phyloP scores from a whole-genome alignment of 2,113 vertebrate species.

The Galemys pyrenaicus region DNA sequence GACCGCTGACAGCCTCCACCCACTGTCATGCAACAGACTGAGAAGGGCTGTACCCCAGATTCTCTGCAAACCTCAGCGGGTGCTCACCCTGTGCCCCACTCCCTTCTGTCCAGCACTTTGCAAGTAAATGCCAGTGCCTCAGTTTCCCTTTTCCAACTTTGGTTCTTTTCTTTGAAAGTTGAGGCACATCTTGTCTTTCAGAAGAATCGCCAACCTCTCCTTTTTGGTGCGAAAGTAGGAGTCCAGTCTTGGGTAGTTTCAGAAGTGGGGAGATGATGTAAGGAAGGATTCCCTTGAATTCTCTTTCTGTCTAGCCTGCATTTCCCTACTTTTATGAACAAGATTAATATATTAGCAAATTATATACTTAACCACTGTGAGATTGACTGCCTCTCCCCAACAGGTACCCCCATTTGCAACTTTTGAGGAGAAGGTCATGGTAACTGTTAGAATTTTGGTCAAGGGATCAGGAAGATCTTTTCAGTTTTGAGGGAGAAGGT shows the following conservation, averaged over 20 bases:
- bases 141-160: not conserved
- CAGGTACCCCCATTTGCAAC: conserved; percentile 24
- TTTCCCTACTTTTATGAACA: not conserved
- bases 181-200: not conserved
- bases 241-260: not conserved
- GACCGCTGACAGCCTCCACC: not conserved
- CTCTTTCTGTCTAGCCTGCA: not conserved
- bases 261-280: not conserved
- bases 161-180: not conserved
- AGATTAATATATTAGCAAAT: conserved; percentile 45
- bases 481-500: conserved; percentile 13
- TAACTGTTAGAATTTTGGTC: not conserved
- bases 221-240: conserved; percentile 26
- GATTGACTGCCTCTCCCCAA: not conserved
- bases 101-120: not conserved
- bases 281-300: not conserved
- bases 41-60: not conserved
- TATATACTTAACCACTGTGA: not conserved
- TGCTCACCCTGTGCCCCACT: not conserved
- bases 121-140: not conserved
- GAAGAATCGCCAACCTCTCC: not conserved
- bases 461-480: not conserved
- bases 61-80: not conserved
- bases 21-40: not conserved
- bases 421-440: not conserved